Evolutionary conservation across 2,113 vertebrate species (phyloP).

Genomic region (Crotalus tigris): DNA sequence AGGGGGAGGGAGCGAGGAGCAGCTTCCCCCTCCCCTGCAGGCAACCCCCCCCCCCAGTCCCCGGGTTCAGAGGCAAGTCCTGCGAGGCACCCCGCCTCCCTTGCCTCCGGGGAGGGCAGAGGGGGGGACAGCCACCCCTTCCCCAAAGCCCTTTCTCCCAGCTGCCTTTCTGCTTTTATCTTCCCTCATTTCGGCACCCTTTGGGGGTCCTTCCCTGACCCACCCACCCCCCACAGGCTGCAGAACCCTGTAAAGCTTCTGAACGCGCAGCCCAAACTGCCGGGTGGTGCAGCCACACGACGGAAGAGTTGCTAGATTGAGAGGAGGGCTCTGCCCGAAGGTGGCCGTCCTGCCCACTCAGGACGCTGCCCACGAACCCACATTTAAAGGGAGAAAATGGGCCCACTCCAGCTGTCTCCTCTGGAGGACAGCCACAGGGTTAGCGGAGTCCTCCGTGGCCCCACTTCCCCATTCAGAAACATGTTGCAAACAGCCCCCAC

Average conservation of each 20-base stretch:
- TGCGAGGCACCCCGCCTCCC: not conserved
- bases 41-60: not conserved
- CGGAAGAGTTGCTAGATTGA: not conserved
- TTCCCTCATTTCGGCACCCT: not conserved
- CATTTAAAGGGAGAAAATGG: fast-evolving
- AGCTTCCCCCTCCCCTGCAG: not conserved
- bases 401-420: not conserved
- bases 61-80: not conserved
- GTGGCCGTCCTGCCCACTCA: not conserved
- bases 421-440: not conserved
- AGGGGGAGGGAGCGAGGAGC: not conserved
- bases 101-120: not conserved
- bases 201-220: not conserved
- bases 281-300: no score
- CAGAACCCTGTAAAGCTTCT: not conserved
- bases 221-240: not conserved
- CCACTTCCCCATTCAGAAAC: not conserved
- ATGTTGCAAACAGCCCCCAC: not conserved
- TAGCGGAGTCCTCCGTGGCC: fast-evolving
- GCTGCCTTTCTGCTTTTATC: not conserved
- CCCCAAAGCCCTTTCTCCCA: no score
- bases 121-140: no score
- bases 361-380: not conserved
- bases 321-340: not conserved
- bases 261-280: not conserved